Conservation (phyloP, 2,888 invertebrate genomes). For the Andrena minutula region DNA sequence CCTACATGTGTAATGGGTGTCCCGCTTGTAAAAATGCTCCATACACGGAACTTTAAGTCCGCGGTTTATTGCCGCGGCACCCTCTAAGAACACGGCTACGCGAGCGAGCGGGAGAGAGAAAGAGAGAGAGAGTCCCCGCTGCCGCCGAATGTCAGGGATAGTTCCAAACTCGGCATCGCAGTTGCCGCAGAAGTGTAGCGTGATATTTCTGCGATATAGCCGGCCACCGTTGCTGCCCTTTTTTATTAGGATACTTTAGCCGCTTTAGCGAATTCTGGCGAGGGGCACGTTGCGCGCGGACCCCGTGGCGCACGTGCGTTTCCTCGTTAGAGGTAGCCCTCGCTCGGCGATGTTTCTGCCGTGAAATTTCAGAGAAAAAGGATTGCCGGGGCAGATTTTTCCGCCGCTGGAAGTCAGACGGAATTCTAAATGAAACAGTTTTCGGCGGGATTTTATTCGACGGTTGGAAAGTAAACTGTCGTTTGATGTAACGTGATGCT, state of each 20-base stretch:
- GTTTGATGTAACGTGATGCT: too few species aligned
- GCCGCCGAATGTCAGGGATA: constrained; percentile 35
- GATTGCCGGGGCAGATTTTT: constrained; percentile 14
- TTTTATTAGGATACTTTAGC: constrained; percentile 63
- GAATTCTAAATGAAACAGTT: constrained; percentile 3
- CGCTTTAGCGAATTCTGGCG: constrained; percentile 48
- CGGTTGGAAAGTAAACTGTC: too few species aligned
- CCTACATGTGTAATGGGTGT: constrained; percentile 43
- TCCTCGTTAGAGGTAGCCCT: constrained; percentile 56
- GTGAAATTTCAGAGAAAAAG: constrained; percentile 52
- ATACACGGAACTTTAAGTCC: constrained; percentile 45
- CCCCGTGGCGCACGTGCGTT: constrained; percentile 39
- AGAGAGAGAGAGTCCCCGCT: too few species aligned
- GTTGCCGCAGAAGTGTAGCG: constrained; percentile 34
- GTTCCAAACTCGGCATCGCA: constrained; percentile 43
- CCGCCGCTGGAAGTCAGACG: not conserved
- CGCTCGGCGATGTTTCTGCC: constrained; percentile 1
- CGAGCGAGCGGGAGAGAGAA: not conserved
- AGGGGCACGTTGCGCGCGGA: constrained; percentile 23
- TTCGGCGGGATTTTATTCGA: not conserved
- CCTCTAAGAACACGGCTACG: constrained; percentile 34
- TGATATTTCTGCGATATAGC: constrained; percentile 55
- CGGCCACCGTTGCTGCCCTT: constrained; percentile 26
- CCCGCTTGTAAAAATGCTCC: constrained; percentile 57
- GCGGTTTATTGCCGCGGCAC: constrained; percentile 50